Percentiles rank a stretch among this genome's conserved stretches.
These are phyloP conservation scores for Lamproptera curius DNA, from an alignment of 2,888 invertebrate species.

Conservation along the genomic window DNA sequence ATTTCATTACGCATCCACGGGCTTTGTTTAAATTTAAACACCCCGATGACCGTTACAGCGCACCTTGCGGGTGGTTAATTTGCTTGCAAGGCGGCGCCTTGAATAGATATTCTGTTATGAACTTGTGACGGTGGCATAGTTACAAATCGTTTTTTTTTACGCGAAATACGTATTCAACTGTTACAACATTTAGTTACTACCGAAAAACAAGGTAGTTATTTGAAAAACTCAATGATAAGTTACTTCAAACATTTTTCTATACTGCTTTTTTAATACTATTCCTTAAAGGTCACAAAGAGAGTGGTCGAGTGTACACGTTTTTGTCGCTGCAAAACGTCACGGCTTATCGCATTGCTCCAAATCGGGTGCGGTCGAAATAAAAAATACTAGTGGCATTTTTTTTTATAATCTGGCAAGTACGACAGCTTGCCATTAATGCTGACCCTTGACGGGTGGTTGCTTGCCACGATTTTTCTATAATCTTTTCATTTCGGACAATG, in stretches of 20 bases:
- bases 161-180: too few species aligned
- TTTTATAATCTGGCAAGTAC: slow-evolving; percentile 49
- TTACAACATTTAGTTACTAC: too few species aligned
- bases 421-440: slow-evolving; percentile 55
- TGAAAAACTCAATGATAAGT: too few species aligned
- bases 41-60: slow-evolving; percentile 44
- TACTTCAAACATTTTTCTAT: too few species aligned
- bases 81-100: slow-evolving; percentile 10
- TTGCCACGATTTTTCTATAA: slow-evolving; percentile 50
- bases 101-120: slow-evolving; percentile 1
- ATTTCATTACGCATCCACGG: slow-evolving; percentile 42
- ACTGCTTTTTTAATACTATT: too few species aligned
- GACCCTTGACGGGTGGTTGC: slow-evolving; percentile 60
- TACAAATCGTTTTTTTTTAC: too few species aligned
- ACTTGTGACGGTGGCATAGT: not conserved
- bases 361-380: slow-evolving; percentile 11
- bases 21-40: slow-evolving; percentile 54
- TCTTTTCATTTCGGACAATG: slow-evolving; percentile 59
- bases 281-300: too few species aligned
- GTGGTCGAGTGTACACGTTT: too few species aligned
- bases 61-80: slow-evolving; percentile 48
- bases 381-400: slow-evolving; percentile 25
- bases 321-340: too few species aligned
- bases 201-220: too few species aligned
- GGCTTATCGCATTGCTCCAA: slow-evolving; percentile 14